Evolutionary conservation across 2,888 invertebrate species (phyloP), one percentile per base, ranked within the genome.

Genomic region (Trichogramma evanescens): DNA sequence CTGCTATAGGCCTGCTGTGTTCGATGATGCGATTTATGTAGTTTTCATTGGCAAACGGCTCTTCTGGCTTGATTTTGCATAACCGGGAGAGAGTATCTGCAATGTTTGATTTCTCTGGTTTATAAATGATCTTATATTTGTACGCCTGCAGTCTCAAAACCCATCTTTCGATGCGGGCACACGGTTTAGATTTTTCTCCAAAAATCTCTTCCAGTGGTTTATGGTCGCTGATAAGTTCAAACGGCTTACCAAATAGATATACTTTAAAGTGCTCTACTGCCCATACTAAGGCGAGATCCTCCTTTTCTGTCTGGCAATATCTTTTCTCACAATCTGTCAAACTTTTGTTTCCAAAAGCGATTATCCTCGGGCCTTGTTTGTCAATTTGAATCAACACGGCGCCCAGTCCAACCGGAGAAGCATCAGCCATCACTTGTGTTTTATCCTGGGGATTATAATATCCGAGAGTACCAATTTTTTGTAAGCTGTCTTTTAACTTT

Each of bases 241-340:
- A 81, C n/a, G 69, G 66, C 8, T 72, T 66, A 1, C 80, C 80
- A 63, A 66, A 73, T 4, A 80, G 48, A 62, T 74, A 80, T 26
- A 70, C 66, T 56, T 77, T 70, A 65, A 80, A 80, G 56, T 70
- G 68, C 56, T 74, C 71, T 6, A 76, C 70, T 4, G 63, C 63
- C 49, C 59, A 67, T 4, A 68, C 68, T 9, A 69, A 56, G 5
- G 65, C 67, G 6, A 67, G 73, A 2, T 72, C 74, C 67, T 73
- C 68, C 59, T 71, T 71, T 64, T 73, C 67, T 40, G 71, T 67
- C 59, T 72, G 72, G 4, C 69, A 76, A 63, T 73, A 64, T 13
- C 59, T 26, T 9, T 44, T 54, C 49, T 65, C 60, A 7, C 53
- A 50, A 4, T 58, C 52, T 13, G 62, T 45, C 9, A 65, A 53